These are phyloP conservation scores for Limosa lapponica DNA, from an alignment of 2,797 vertebrate genomes.

Conservation along the genomic window DNA sequence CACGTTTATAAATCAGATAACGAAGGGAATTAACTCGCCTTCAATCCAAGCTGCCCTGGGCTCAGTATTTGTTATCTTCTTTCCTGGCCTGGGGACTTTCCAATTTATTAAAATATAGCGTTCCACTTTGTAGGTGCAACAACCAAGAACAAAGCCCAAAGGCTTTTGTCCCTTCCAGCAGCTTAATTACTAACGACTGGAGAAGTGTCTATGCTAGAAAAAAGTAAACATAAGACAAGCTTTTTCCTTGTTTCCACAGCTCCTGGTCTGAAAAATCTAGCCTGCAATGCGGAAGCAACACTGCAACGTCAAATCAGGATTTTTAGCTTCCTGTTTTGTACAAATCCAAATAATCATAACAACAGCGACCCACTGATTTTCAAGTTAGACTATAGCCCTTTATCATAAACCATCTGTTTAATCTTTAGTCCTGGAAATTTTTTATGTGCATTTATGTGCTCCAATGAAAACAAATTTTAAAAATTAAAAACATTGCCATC, in stretches of 20 bases:
- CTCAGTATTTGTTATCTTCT: not conserved
- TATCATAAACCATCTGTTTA: not conserved
- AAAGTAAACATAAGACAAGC: not conserved
- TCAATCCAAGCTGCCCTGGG: not conserved
- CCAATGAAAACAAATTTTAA: not conserved
- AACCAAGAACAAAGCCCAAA: not conserved
- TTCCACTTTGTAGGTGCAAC: not conserved
- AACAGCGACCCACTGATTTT: conserved; percentile 1
- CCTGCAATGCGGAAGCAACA: not conserved
- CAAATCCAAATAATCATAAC: not conserved
- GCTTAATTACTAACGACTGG: not conserved
- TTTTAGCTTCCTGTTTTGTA: conserved; percentile 5
- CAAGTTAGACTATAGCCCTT: conserved; percentile 8
- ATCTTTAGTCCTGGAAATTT: not conserved
- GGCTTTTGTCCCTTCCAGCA: not conserved
- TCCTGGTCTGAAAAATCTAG: not conserved
- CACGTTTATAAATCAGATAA: not conserved
- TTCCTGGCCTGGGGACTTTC: not conserved
- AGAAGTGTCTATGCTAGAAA: not conserved
- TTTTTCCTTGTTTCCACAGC: not conserved
- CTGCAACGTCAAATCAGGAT: not conserved
- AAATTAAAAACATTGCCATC: not conserved
- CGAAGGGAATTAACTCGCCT: not conserved
- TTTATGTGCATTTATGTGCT: not conserved
- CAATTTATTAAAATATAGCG: not conserved